Evolutionary conservation across 2,113 vertebrate genomes (phyloP).

Genomic region (Pelodiscus sinensis): DNA sequence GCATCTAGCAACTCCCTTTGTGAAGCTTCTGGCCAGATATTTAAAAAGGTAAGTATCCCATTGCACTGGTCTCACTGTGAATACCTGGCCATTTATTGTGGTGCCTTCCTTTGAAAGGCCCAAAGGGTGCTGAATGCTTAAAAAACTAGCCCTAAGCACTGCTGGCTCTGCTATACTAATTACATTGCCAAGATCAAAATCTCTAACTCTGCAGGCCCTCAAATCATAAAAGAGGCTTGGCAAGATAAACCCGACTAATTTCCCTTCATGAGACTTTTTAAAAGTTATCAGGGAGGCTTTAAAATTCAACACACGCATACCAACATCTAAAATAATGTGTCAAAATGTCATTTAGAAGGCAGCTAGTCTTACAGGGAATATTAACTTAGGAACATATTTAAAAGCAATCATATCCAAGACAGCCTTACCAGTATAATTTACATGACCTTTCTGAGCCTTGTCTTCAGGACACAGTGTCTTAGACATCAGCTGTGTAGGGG

Average conservation of each 20-base stretch:
- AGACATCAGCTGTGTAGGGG: not conserved
- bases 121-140: not conserved
- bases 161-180: not conserved
- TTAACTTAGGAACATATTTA: slow-evolving; percentile 24
- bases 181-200: not conserved
- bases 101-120: not conserved
- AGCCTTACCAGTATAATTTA: not conserved
- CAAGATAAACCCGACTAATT: slow-evolving; percentile 44
- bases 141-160: not conserved
- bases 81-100: not conserved
- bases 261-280: not conserved
- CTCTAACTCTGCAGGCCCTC: not conserved
- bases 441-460: slow-evolving; percentile 7
- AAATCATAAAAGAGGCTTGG: slow-evolving; percentile 15
- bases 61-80: not conserved
- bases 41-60: not conserved
- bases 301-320: slow-evolving; percentile 20
- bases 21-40: not conserved
- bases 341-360: slow-evolving; percentile 37
- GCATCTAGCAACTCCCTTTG: not conserved
- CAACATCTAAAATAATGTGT: slow-evolving; percentile 32
- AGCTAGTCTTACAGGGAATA: slow-evolving; percentile 38
- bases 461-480: not conserved
- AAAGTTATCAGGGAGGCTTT: slow-evolving; percentile 23
- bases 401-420: slow-evolving; percentile 5